Base-by-base conservation (phyloP, 2,113 vertebrate species). In the Alouatta palliata region DNA sequence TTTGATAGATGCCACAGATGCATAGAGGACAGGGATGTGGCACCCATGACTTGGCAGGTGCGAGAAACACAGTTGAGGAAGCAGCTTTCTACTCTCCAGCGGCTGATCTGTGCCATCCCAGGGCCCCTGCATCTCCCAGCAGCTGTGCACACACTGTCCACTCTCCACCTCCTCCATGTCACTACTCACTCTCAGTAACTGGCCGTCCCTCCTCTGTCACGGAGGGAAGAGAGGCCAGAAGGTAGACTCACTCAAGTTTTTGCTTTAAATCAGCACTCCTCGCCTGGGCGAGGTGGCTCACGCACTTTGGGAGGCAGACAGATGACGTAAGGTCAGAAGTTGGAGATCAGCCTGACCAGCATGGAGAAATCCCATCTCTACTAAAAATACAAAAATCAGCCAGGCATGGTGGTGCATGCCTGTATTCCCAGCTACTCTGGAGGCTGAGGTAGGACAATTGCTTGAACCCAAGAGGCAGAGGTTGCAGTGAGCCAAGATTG, bases 31-130 rank as follows among this genome's bases (percentile, higher is more conserved):
- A 47, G 27, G 27, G 37, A 40, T 32, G 16, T 45, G 79, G 77
- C 20, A 1, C 49, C 49, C 4, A 1, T 1, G 37, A 52, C 27
- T 27, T 58, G 80, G 45, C 66, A 1, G 8, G 14, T 0, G 1
- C 49, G 37, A 45, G 66, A 52, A 27, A 11, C 8, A 1, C 21
- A 1, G 30, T 80, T 12, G 2, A 21, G 37, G 40, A 2, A 68
- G 32, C 45, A 14, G 40, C 64, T 56, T 90, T 61, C 37, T 52
- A 2, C 32, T 54, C 6, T 19, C 8, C 1, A 56, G 8, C 9
- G 8, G 13, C 52, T 32, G 25, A 3, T 66, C 27, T 10, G 5
- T 73, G 35, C 21, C 21, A 3, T 1, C 79, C 45, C 23, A 20
- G 37, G 20, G 19, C 49, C 3, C 11, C 25, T 45, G 86, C 25